phyloP scores from a whole-genome alignment of 1,140 invertebrate genomes.

The Lepidurus apus region DNA sequence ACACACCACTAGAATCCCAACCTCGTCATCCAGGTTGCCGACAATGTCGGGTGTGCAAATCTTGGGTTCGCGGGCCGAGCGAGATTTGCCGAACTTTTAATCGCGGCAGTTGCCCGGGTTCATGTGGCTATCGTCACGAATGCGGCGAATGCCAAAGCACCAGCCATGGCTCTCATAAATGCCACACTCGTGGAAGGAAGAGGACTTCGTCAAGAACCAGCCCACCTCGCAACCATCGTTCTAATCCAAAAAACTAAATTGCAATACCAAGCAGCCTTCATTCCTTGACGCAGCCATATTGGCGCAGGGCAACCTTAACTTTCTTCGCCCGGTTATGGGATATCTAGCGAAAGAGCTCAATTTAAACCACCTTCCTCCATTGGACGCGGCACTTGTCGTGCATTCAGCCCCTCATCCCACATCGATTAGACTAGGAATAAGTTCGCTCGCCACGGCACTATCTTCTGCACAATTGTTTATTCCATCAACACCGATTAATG shows the following conservation, averaged over 20 bases:
- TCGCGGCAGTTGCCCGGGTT: not conserved
- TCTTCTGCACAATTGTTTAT: not conserved
- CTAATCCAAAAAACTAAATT: no score
- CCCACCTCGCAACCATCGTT: not conserved
- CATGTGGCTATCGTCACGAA: not conserved
- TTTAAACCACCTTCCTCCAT: not conserved
- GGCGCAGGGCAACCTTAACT: not conserved
- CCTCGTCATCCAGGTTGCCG: not conserved
- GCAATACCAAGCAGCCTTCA: not conserved
- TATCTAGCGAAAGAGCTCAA: not conserved
- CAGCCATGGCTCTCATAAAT: not conserved
- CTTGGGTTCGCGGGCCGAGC: not conserved
- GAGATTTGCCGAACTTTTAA: not conserved
- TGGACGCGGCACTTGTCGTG: not conserved
- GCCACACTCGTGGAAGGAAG: not conserved
- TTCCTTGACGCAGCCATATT: slow-evolving; percentile 5
- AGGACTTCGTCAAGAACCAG: no score
- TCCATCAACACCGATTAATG: no score
- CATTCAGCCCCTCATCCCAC: not conserved
- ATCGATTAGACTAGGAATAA: not conserved
- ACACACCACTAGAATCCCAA: not conserved
- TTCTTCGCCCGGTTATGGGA: not conserved
- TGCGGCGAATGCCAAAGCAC: not conserved
- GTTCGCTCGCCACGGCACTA: not conserved
- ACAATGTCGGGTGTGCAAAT: not conserved